A percentile compares a stretch with the other conserved stretches of the same genome.
Evolutionary conservation across 2,113 vertebrate species (phyloP).

Genomic region (Sceloporus tristichus): DNA sequence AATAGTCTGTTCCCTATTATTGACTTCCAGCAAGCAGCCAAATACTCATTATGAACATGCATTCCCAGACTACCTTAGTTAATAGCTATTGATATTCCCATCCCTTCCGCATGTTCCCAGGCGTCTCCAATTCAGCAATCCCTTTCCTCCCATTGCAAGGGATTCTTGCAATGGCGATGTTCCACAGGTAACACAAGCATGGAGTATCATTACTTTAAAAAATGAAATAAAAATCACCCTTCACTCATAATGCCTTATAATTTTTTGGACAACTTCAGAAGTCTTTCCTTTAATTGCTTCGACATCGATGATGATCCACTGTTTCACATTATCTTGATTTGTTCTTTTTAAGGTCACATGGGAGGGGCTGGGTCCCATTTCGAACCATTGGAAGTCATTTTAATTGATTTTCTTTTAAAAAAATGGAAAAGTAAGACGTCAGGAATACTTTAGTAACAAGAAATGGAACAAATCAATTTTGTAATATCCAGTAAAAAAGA

Average conservation of each 20-base stretch:
- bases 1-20: conserved; percentile 19
- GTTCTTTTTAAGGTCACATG: neutral
- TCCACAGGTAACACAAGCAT: neutral
- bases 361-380: no score
- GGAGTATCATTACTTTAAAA: no score
- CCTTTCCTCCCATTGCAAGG: neutral
- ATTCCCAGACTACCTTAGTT: conserved; percentile 28
- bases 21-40: conserved; percentile 22
- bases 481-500: no score
- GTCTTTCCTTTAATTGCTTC: neutral
- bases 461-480: no score
- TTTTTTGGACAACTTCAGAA: neutral
- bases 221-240: no score
- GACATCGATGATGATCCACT: neutral
- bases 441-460: no score
- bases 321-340: neutral
- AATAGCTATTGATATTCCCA: conserved; percentile 40
- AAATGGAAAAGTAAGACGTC: no score
- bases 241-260: neutral
- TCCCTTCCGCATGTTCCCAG: neutral
- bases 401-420: no score
- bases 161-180: neutral
- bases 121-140: neutral
- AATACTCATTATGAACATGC: conserved; percentile 14
- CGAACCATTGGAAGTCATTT: no score